These are phyloP conservation scores for Drosophila azteca DNA, from an alignment of 1,140 invertebrate species.

Conservation along the genomic window DNA sequence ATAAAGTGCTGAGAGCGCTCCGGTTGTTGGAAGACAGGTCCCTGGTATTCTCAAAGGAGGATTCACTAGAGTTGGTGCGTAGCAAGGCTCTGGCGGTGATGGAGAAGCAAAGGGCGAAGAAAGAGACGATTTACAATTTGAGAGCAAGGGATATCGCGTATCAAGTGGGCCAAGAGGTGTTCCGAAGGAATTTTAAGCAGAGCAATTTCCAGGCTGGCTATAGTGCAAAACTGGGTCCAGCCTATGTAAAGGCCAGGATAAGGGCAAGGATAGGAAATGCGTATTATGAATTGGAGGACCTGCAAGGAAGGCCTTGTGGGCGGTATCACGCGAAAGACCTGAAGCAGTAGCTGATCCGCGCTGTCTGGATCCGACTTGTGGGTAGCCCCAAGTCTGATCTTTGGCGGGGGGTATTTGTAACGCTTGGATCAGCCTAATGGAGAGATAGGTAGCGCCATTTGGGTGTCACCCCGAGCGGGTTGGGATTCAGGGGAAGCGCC, in stretches of 20 bases:
- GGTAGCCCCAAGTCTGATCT: too few species aligned
- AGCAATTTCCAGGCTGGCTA: slow-evolving; percentile 18
- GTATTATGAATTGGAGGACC: not conserved
- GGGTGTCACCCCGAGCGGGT: too few species aligned
- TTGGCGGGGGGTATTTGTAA: too few species aligned
- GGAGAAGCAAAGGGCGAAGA: not conserved
- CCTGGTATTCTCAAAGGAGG: not conserved
- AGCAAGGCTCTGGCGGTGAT: not conserved
- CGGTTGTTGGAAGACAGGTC: too few species aligned
- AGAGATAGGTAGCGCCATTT: too few species aligned
- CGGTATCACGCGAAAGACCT: not conserved
- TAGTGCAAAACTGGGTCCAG: slow-evolving; percentile 19
- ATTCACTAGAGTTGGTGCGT: slow-evolving; percentile 6
- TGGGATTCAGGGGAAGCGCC: too few species aligned
- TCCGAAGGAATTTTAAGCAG: slow-evolving; percentile 9
- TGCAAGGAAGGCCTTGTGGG: not conserved
- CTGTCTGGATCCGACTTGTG: too few species aligned
- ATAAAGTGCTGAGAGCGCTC: too few species aligned
- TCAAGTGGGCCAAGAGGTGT: slow-evolving; percentile 20
- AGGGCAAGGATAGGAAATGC: slow-evolving; percentile 2
- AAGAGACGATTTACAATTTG: slow-evolving; percentile 3
- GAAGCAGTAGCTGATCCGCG: not conserved
- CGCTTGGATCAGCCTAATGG: too few species aligned
- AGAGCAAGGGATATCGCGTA: not conserved
- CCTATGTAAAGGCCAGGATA: slow-evolving; percentile 12